Evolutionary conservation across 2,113 vertebrate species (phyloP).

Genomic region (Pristiophorus japonicus): DNA sequence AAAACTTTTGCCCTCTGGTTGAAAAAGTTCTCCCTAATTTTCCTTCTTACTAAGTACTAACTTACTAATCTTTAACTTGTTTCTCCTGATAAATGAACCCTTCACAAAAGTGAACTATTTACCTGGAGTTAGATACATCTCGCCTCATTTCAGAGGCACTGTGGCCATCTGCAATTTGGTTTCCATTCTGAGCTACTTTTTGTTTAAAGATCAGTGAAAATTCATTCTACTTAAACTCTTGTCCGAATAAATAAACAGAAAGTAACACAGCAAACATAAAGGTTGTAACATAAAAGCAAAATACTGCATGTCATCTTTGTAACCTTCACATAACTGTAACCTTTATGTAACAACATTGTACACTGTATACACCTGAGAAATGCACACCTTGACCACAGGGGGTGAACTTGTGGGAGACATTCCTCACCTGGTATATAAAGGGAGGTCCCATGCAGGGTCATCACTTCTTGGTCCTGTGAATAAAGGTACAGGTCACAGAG

Average conservation of each 20-base stretch:
- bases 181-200: neutral
- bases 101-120: neutral
- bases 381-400: too few relatives aligned
- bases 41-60: neutral
- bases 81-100: neutral
- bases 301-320: too few relatives aligned
- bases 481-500: too few relatives aligned
- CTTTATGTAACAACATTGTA: too few relatives aligned
- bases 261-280: neutral
- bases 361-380: too few relatives aligned
- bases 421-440: too few relatives aligned
- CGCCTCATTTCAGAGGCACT: neutral
- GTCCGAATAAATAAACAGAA: neutral
- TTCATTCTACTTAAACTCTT: too few relatives aligned
- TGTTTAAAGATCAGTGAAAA: neutral
- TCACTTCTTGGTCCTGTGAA: too few relatives aligned
- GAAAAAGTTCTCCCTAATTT: neutral
- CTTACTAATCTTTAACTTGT: neutral
- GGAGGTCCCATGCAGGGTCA: too few relatives aligned
- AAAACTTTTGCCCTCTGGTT: neutral
- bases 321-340: too few relatives aligned
- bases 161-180: neutral
- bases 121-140: neutral
- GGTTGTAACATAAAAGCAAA: too few relatives aligned
- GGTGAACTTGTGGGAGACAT: too few relatives aligned